Base-by-base conservation (phyloP, 2,888 invertebrate species). In the Aleiodes testaceus region DNA sequence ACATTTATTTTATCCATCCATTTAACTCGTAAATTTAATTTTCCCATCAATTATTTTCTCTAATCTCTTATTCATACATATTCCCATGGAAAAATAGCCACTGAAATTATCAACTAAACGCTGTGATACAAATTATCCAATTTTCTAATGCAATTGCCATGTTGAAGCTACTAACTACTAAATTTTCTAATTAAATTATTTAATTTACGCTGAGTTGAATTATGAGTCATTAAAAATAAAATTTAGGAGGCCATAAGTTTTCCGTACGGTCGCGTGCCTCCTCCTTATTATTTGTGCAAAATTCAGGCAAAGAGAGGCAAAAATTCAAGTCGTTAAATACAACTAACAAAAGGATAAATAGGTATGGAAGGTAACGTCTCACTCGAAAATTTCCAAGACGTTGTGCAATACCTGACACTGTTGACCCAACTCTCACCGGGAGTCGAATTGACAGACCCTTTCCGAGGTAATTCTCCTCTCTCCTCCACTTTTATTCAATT, bases 391-490 rank as follows among this genome's bases (percentile, higher is more conserved):
- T 65, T 61, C 55, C 7, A 42, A 22, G 47, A 22, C 44, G 22
- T 72, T 75, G 73, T 69, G 74, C 73, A 74, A 76, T 75, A 69
- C 74, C 67, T 74, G 74, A 74, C 76, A 74, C 73, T 79, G 76
- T 79, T 78, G 78, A 73, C 76, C 79, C 79, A 82, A 82, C 80
- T 81, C 80, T 79, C 81, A 74, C 76, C 79, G 63, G 78, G 79
- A 69, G 78, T 69, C 45, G 67, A 44, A 68, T 55, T 45, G 55
- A 36, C 47, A 63, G 63, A 53, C 65, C 53, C 53, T 55, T 36
- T 45, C 42, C 16, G 26, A 63, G 59, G 66, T 61, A 61, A 59
- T 45, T 47, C 52, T 22, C 42, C 65, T 59, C 68, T 55, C 18
- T 52, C 14, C 30, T 16, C 22, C 22, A 9, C 45, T 22, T 53